Conservation (phyloP, 1,140 invertebrate species). For the Drosophila nebulosa region DNA sequence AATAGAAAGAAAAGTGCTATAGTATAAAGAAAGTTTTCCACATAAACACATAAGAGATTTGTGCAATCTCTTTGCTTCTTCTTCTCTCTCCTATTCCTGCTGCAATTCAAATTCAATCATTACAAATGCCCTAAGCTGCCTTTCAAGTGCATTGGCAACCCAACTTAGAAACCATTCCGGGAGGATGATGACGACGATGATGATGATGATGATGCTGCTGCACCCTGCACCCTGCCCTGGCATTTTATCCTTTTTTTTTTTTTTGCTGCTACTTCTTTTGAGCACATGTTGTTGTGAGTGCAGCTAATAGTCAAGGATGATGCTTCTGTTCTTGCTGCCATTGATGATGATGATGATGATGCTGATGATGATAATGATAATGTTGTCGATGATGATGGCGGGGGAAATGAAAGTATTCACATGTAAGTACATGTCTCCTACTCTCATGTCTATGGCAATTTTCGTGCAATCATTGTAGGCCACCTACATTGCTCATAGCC, state of each 20-base stretch:
- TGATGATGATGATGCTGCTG: not conserved
- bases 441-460: conserved; percentile 29
- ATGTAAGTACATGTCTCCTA: not conserved
- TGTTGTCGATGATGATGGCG: not conserved
- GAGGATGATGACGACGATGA: not conserved
- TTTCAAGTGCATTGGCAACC: conserved; percentile 27
- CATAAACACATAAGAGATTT: conserved; percentile 46
- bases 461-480: conserved; percentile 18
- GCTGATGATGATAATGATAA: not conserved
- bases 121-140: conserved; percentile 59
- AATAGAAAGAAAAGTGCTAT: not conserved
- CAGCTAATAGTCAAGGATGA: conserved; percentile 42
- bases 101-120: conserved; percentile 73
- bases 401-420: not conserved
- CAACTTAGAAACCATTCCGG: not conserved
- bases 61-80: not conserved
- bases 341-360: not conserved
- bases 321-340: not conserved
- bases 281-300: conserved; percentile 31
- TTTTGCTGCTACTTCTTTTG: conserved; percentile 2
- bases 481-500: not conserved
- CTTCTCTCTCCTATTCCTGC: not conserved
- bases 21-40: conserved; percentile 6
- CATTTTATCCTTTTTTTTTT: conserved; percentile 23
- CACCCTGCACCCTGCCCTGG: conserved; percentile 19